Conservation (phyloP, 2,888 invertebrate species). For the Myopa testacea region DNA sequence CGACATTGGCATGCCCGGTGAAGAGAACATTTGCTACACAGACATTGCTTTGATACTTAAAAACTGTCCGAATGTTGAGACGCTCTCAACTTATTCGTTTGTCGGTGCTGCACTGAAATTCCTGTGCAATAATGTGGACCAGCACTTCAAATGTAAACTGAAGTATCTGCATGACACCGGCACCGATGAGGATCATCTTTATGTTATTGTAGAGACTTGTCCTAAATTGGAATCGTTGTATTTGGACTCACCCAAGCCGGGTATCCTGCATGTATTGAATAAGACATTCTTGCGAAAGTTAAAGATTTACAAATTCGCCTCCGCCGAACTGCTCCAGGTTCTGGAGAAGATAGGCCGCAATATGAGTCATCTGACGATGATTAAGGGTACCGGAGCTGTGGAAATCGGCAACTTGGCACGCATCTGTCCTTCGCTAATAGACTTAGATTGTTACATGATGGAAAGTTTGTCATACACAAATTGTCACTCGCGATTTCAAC, state of each 20-base stretch:
- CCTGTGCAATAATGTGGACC: constrained; percentile 71
- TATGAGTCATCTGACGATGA: constrained; percentile 72
- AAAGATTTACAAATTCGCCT: constrained; percentile 75
- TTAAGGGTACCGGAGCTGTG: constrained; percentile 72
- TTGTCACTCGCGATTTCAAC: constrained; percentile 72
- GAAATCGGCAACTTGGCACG: constrained; percentile 74
- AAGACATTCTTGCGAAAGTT: constrained; percentile 70
- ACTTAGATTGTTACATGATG: constrained; percentile 77
- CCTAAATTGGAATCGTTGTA: constrained; percentile 76
- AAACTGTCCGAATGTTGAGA: constrained; percentile 74
- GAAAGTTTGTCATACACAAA: constrained; percentile 72
- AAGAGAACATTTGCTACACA: constrained; percentile 76
- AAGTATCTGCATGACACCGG: constrained; percentile 77
- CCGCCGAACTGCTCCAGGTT: constrained; percentile 73
- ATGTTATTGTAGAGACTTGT: constrained; percentile 73
- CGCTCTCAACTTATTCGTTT: constrained; percentile 76
- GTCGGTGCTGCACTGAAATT: constrained; percentile 75
- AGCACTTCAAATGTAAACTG: constrained; percentile 74
- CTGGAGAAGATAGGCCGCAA: constrained; percentile 72
- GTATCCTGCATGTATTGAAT: constrained; percentile 58
- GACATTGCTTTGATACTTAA: constrained; percentile 75
- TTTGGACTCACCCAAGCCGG: constrained; percentile 74
- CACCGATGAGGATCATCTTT: constrained; percentile 73
- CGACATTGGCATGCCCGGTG: constrained; percentile 78
- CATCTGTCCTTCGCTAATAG: constrained; percentile 73